These are phyloP conservation scores for Megastigmus dorsalis DNA, from an alignment of 2,888 invertebrate species.

Conservation along the genomic window DNA sequence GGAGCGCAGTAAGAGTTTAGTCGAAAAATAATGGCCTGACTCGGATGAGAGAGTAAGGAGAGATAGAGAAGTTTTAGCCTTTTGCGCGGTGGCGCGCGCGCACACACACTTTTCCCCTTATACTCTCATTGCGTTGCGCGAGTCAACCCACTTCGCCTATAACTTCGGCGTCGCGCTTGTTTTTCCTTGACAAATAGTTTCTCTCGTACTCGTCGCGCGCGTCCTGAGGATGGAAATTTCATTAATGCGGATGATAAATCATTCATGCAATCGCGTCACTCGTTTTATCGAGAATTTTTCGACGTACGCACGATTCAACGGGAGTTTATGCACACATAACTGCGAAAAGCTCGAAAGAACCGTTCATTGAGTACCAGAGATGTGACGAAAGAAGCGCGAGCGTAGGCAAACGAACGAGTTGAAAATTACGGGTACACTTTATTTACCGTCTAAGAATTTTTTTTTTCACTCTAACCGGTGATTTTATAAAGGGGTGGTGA, in stretches of 20 bases:
- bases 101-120: too few species aligned
- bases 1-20: constrained; percentile 38
- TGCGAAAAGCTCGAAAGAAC: not conserved
- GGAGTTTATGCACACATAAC: too few species aligned
- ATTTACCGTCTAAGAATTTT: not conserved
- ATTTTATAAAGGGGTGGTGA: not conserved
- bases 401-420: constrained; percentile 6
- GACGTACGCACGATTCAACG: not conserved
- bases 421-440: not conserved
- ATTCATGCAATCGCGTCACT: constrained; percentile 3
- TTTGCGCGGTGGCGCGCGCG: constrained; percentile 42
- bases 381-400: constrained; percentile 10
- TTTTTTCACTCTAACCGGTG: not conserved
- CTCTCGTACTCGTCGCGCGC: not conserved
- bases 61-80: constrained; percentile 45
- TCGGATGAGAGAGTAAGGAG: not conserved
- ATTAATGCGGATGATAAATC: constrained; percentile 43
- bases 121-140: not conserved
- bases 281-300: constrained; percentile 31
- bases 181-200: constrained; percentile 35
- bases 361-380: not conserved
- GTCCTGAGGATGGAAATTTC: constrained; percentile 22
- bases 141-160: constrained; percentile 19
- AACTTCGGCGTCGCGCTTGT: too few species aligned
- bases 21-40: constrained; percentile 46